Base-by-base conservation (phyloP, 2,888 invertebrate species). In the Drosophila pseudotakahashii region DNA sequence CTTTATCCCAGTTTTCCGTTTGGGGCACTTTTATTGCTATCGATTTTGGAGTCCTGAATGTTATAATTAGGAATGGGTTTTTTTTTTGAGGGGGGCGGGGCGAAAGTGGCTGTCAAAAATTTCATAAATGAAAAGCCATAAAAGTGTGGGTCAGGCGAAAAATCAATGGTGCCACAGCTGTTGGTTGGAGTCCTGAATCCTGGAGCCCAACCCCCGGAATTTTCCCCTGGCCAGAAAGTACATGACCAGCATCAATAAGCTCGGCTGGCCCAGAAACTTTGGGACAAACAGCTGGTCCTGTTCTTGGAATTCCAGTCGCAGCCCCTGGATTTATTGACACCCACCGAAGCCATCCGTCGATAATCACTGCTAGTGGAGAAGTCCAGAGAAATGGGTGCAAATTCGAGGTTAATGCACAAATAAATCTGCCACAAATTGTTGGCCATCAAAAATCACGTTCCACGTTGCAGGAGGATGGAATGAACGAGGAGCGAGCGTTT, bases 201-300 rank as follows among this genome's bases (percentile, higher is more conserved):
- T 19, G 26, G 1, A 26, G 19, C 19, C 19, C 58, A 7, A 4
- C 32, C 14, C 47, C 47, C 16, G 0, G 32, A 2, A 30, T 30
- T 32, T 30, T 16, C 62, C 59, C 60, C 52, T 52, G 59, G 76
- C 57, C 50, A 34, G 19, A 57, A 76, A 32, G 47, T 48, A 48
- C 83, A 83, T 83, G 83, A 83, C 83, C 80, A 80, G 83, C 83
- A 83, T 83, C 81, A 78, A 79, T 79, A 83, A 83, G 85, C 78
- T 26, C 5, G 26, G 26, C 5, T 11, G 10, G 30, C 45, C n/a
- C 26, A 62, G 52, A 52, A 77, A 78, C 50, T 79, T 80, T 44
- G 69, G 64, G 69, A 59, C 78, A 69, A 80, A 76, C 81, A 81
- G 78, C 78, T 78, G 75, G 69, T 67, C 63, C 68, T 48, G 48